These are phyloP conservation scores for Esperia sulphurella DNA, from an alignment of 2,888 invertebrate genomes.

Conservation along the genomic window DNA sequence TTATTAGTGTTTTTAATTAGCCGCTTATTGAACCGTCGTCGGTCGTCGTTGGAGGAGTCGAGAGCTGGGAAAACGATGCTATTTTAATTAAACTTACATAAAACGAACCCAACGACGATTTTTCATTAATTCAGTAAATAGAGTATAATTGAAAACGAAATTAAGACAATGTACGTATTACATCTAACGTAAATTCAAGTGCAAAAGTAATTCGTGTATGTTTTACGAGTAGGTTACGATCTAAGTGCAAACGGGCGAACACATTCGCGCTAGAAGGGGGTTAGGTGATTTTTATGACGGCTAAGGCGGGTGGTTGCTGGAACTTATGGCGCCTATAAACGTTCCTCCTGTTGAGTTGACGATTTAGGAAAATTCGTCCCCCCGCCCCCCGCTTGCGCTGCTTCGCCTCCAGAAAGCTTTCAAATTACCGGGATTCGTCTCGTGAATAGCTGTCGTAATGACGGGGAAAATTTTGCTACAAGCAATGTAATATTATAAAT, in stretches of 20 bases:
- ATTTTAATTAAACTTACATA: constrained; percentile 64
- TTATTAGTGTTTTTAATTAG: constrained; percentile 68
- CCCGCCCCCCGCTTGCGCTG: constrained; percentile 25
- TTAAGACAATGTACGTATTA: not conserved
- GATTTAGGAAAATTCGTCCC: constrained; percentile 60
- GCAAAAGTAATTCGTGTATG: constrained; percentile 8
- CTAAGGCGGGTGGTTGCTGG: constrained; percentile 55
- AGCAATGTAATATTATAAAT: constrained; percentile 45
- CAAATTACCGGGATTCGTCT: constrained; percentile 64
- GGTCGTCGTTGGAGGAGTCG: not conserved
- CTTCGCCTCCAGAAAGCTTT: constrained; percentile 51
- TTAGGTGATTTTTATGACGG: constrained; percentile 67
- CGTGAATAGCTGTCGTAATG: constrained; percentile 59
- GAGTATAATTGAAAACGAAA: not conserved
- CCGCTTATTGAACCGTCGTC: constrained; percentile 43
- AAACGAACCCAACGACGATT: not conserved
- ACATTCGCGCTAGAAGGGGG: constrained; percentile 30
- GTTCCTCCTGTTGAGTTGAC: constrained; percentile 57
- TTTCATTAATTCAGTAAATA: not conserved
- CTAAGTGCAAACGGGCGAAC: constrained; percentile 35
- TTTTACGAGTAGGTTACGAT: constrained; percentile 14
- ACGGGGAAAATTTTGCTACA: constrained; percentile 48
- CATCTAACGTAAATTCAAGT: constrained; percentile 5
- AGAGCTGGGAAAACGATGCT: constrained; percentile 27
- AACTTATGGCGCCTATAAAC: constrained; percentile 70